Evolutionary conservation across 2,888 invertebrate species (phyloP).

Genomic region (Hydraecia micacea): DNA sequence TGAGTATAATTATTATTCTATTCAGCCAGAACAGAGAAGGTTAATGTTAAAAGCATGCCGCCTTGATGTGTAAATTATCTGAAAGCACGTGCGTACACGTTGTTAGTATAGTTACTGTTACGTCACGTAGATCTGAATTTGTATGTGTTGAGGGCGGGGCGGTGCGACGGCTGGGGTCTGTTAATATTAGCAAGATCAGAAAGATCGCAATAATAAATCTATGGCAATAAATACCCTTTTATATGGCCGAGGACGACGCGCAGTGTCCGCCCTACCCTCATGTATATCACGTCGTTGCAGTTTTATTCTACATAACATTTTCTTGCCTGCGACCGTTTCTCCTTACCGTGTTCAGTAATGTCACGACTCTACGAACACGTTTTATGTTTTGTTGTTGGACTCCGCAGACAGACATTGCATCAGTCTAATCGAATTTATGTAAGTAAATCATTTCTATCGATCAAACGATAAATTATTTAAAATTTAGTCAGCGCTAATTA

Average conservation of each 20-base stretch:
- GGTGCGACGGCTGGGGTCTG: constrained; percentile 42
- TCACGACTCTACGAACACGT: background rate
- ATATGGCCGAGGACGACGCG: constrained; percentile 44
- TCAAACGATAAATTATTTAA: constrained; percentile 53
- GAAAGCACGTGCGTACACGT: constrained; percentile 51
- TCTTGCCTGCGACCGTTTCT: constrained; percentile 35
- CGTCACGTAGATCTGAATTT: constrained; percentile 80
- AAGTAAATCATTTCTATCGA: constrained; percentile 54
- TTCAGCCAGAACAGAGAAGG: constrained; percentile 18
- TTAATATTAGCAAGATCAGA: constrained; percentile 53
- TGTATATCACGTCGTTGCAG: constrained; percentile 32
- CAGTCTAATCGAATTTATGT: constrained; percentile 37
- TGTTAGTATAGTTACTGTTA: constrained; percentile 61
- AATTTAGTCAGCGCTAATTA: constrained; percentile 46
- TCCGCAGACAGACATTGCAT: constrained; percentile 48
- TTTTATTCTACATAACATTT: constrained; percentile 29
- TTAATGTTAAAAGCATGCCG: constrained; percentile 21
- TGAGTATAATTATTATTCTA: background rate
- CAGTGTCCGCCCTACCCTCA: constrained; percentile 39
- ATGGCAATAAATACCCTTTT: constrained; percentile 67
- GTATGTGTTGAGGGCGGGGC: constrained; percentile 58
- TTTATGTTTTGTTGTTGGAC: constrained; percentile 14
- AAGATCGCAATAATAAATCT: constrained; percentile 61
- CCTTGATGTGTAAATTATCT: constrained; percentile 33
- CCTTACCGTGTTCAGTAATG: constrained; percentile 18